Percentiles rank a stretch among this genome's conserved stretches.
Evolutionary conservation across 1,140 invertebrate genomes (phyloP).

Genomic region (Paraescarpia echinospica): DNA sequence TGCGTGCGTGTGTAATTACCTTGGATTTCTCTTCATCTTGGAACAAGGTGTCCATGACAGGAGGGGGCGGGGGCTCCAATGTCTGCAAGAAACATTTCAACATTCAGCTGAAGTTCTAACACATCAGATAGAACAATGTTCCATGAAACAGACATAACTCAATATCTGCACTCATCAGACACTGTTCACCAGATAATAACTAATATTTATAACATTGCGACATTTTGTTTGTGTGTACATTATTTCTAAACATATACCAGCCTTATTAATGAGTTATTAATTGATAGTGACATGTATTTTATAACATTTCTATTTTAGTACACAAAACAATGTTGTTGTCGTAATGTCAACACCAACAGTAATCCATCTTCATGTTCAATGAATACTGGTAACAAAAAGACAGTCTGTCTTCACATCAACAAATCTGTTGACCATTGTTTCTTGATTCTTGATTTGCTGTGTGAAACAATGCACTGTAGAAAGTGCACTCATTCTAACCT

Average conservation of each 20-base stretch:
- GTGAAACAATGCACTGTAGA: background rate
- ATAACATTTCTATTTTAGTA: background rate
- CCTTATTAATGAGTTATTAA: background rate
- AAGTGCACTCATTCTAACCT: too few species aligned
- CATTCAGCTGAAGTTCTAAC: background rate
- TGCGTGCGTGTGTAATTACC: constrained; percentile 36
- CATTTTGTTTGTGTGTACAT: background rate
- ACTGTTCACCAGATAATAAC: background rate
- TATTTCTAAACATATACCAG: background rate
- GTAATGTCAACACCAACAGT: background rate
- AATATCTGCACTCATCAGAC: background rate
- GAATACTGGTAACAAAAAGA: background rate
- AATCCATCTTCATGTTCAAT: background rate
- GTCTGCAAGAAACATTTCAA: constrained; percentile 13
- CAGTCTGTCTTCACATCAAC: background rate
- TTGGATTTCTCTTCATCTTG: constrained; percentile 85
- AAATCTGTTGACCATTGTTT: too few species aligned
- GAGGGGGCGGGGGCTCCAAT: constrained; percentile 48
- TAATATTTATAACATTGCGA: background rate
- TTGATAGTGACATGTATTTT: background rate
- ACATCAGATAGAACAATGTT: background rate
- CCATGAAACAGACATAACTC: background rate
- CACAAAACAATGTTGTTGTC: too few species aligned
- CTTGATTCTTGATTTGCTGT: background rate
- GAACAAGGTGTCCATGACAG: constrained; percentile 67